Percentiles rank a stretch among this genome's conserved stretches.
phyloP scores from a whole-genome alignment of 2,797 vertebrate species.

The Amblyraja radiata region DNA sequence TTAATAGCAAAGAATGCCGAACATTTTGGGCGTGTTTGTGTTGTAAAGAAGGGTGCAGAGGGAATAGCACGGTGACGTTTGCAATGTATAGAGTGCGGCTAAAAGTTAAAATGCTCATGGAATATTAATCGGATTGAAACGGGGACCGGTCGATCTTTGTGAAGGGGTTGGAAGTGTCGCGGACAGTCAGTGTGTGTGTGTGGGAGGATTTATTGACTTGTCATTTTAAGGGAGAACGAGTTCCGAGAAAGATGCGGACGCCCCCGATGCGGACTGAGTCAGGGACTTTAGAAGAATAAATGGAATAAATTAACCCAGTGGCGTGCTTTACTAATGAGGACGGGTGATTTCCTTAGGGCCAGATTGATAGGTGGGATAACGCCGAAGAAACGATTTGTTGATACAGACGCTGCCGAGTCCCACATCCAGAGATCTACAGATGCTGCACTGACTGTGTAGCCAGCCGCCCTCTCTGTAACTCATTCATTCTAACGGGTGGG shows the following conservation, averaged over 20 bases:
- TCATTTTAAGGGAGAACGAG: too few species aligned
- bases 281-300: background rate
- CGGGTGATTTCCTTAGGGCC: background rate
- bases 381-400: background rate
- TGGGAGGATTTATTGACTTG: too few species aligned
- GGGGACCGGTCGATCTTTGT: too few species aligned
- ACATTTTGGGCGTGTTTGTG: background rate
- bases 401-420: too few species aligned
- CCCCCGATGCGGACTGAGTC: background rate
- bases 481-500: background rate
- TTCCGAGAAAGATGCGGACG: background rate
- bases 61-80: too few species aligned
- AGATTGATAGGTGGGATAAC: too few species aligned
- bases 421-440: background rate
- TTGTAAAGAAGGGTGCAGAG: background rate
- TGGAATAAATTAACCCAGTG: too few species aligned
- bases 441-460: too few species aligned
- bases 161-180: background rate
- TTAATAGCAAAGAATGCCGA: background rate
- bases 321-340: background rate
- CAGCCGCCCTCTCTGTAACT: too few species aligned
- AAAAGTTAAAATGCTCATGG: background rate
- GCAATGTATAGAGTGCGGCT: background rate
- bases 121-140: background rate
- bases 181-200: background rate